phyloP scores from a whole-genome alignment of 2,113 vertebrate species.

The Equus quagga region DNA sequence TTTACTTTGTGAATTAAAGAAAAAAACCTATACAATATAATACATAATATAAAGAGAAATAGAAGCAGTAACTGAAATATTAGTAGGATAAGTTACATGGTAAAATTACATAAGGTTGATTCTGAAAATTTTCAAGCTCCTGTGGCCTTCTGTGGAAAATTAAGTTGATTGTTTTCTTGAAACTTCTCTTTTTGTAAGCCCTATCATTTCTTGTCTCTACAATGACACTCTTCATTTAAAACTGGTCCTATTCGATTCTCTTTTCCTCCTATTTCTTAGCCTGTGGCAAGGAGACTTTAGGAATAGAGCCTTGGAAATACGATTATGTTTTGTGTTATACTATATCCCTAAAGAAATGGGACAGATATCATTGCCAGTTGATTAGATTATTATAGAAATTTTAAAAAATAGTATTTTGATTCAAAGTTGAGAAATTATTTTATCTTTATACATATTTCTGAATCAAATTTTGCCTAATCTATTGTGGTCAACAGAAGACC shows the following conservation, averaged over 20 bases:
- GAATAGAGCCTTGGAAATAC: neutral
- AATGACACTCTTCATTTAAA: neutral
- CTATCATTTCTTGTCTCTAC: neutral
- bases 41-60: neutral
- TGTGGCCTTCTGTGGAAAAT: neutral
- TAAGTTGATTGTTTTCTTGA: neutral
- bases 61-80: neutral
- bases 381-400: neutral
- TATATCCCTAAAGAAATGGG: neutral
- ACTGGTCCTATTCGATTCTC: neutral
- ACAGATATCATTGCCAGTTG: neutral
- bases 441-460: neutral
- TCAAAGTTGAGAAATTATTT: neutral
- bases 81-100: neutral
- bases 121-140: neutral
- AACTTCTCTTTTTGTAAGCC: neutral
- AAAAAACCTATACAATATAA: neutral
- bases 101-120: neutral
- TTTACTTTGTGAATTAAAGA: neutral
- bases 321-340: neutral
- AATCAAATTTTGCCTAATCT: neutral
- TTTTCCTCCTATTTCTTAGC: neutral
- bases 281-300: neutral
- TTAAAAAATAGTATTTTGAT: neutral
- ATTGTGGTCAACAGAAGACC: neutral